Evolutionary conservation across 2,888 invertebrate genomes (phyloP).

Genomic region (Protula sp.): DNA sequence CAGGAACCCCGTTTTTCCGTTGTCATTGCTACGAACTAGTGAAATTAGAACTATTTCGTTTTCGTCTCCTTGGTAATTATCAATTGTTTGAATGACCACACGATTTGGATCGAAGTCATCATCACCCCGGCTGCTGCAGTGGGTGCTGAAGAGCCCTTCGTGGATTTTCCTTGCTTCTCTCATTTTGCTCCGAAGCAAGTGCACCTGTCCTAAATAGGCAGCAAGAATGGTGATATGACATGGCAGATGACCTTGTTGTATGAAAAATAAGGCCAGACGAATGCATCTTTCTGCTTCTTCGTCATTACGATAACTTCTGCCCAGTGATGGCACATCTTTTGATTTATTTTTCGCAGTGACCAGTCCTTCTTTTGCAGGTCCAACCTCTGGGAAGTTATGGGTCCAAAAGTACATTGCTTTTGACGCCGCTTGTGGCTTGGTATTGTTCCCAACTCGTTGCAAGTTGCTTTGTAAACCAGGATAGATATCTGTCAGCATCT

Average conservation of each 20-base stretch:
- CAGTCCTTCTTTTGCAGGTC: too few species aligned
- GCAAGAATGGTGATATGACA: conserved; percentile 15
- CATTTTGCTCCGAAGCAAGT: conserved; percentile 6
- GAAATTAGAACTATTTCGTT: conserved; percentile 36
- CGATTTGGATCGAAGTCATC: not conserved
- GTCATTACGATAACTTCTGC: conserved; percentile 14
- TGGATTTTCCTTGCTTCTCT: conserved; percentile 2
- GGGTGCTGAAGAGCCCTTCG: conserved; percentile 1
- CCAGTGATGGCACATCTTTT: too few species aligned
- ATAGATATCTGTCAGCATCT: conserved; percentile 17
- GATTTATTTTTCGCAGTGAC: too few species aligned
- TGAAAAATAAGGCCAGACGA: conserved; percentile 13
- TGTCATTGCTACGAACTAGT: conserved; percentile 32
- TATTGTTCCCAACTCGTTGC: conserved; percentile 6
- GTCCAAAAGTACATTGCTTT: conserved; percentile 20
- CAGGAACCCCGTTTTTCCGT: conserved; percentile 43
- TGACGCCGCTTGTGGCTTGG: conserved; percentile 3
- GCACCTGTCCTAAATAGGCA: conserved; percentile 19
- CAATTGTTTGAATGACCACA: conserved; percentile 25
- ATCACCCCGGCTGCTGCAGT: not conserved
- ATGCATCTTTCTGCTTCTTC: conserved; percentile 17
- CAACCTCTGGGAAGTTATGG: conserved; percentile 13
- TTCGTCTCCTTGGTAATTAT: conserved; percentile 38
- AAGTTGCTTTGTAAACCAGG: conserved; percentile 13
- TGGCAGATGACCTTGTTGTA: conserved; percentile 15